phyloP scores from a whole-genome alignment of 2,113 vertebrate genomes.

The Entelurus aequoreus region DNA sequence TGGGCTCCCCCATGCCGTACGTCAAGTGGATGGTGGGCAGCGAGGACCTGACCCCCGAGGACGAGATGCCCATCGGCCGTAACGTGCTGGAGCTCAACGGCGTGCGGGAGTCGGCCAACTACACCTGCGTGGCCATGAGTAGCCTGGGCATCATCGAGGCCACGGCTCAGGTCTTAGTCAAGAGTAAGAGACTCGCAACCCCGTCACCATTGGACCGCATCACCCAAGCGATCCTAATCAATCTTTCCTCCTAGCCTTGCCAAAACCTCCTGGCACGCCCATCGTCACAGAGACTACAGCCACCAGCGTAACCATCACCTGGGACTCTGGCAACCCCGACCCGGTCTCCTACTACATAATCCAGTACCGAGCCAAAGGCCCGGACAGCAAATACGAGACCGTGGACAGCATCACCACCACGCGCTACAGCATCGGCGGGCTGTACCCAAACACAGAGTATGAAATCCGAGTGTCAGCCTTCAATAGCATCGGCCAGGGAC shows the following conservation, averaged over 20 bases:
- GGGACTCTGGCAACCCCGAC: conserved; percentile 97
- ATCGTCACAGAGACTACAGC: conserved; percentile 96
- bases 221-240: neutral
- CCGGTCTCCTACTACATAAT: conserved; percentile 95
- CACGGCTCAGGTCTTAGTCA: conserved; percentile 92
- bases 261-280: conserved; percentile 89
- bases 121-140: conserved; percentile 98
- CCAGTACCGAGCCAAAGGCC: conserved; percentile 92
- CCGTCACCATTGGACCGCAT: neutral
- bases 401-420: conserved; percentile 97
- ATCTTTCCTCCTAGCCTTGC: conserved; percentile 76
- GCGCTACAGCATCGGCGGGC: conserved; percentile 94
- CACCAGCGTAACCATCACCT: conserved; percentile 96
- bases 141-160: conserved; percentile 95
- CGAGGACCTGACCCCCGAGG: conserved; percentile 92
- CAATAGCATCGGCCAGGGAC: conserved; percentile 94
- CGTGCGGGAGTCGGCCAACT: conserved; percentile 95
- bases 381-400: conserved; percentile 91
- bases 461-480: conserved; percentile 94
- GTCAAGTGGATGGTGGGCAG: conserved; percentile 98
- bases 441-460: conserved; percentile 96
- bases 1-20: conserved; percentile 96
- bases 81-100: conserved; percentile 94
- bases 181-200: conserved; percentile 77
- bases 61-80: conserved; percentile 95